Evolutionary conservation across 2,888 invertebrate genomes (phyloP).

Genomic region (Eurois occulta): DNA sequence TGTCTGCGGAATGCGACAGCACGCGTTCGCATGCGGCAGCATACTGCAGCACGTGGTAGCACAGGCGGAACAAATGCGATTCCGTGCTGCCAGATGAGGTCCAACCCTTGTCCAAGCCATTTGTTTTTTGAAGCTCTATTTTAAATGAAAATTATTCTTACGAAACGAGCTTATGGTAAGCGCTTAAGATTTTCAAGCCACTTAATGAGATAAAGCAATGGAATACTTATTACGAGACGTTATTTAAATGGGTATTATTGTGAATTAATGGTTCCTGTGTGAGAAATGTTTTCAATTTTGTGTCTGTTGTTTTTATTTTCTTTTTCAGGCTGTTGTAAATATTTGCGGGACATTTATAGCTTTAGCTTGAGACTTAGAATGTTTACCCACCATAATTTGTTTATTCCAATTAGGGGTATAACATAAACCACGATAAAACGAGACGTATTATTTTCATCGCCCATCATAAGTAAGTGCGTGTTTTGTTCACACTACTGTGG

Average conservation of each 20-base stretch:
- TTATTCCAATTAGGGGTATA: constrained; percentile 3
- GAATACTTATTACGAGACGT: constrained; percentile 40
- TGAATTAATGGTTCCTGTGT: constrained; percentile 26
- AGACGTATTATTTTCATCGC: constrained; percentile 32
- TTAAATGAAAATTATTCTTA: constrained; percentile 61
- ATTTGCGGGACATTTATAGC: not conserved
- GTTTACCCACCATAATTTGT: not conserved
- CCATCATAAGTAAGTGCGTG: constrained; percentile 45
- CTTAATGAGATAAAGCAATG: constrained; percentile 58
- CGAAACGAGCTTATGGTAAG: constrained; percentile 53
- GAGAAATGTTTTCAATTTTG: constrained; percentile 17
- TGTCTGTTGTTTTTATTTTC: constrained; percentile 8
- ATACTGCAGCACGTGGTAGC: no score
- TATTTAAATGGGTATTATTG: constrained; percentile 47
- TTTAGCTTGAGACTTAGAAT: not conserved
- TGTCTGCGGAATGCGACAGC: no score
- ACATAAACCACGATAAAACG: not conserved
- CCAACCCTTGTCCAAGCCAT: constrained; percentile 59
- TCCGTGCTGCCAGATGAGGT: no score
- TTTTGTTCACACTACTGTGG: constrained; percentile 35
- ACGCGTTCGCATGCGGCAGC: no score
- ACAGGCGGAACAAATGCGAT: no score
- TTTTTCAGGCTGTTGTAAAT: not conserved
- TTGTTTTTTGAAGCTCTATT: constrained; percentile 60
- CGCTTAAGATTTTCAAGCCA: constrained; percentile 49